Percentiles rank a stretch among this genome's conserved stretches.
phyloP scores from a whole-genome alignment of 2,797 vertebrate species.

The Alectoris magna region DNA sequence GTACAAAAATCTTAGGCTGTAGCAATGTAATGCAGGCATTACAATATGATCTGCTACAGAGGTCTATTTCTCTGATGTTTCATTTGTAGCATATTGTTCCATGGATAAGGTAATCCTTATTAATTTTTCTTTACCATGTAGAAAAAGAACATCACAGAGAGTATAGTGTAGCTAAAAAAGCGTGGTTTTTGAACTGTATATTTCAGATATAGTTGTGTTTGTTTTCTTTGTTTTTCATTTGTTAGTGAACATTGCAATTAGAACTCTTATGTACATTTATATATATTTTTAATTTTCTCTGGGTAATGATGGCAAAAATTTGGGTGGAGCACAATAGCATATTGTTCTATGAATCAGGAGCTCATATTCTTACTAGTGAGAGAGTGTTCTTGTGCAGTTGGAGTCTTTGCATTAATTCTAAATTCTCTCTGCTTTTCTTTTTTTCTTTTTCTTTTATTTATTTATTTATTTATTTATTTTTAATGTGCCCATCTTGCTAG shows the following conservation, averaged over 20 bases:
- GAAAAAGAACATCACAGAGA: not conserved
- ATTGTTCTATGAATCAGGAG: not conserved
- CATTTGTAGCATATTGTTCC: slow-evolving; percentile 51
- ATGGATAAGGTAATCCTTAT: slow-evolving; percentile 20
- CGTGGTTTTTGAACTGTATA: not conserved
- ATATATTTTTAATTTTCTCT: not conserved
- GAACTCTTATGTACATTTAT: not conserved
- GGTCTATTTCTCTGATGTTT: slow-evolving; percentile 31
- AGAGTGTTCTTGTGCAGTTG: not conserved
- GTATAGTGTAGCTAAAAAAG: not conserved
- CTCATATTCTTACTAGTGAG: not conserved
- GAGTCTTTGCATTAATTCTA: not conserved
- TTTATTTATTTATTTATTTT: too few species aligned
- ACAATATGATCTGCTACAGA: slow-evolving; percentile 50
- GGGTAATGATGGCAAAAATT: not conserved
- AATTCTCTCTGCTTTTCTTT: not conserved
- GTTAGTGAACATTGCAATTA: not conserved
- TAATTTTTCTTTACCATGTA: slow-evolving; percentile 16
- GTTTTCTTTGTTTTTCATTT: not conserved
- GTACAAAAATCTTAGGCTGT: slow-evolving; percentile 23
- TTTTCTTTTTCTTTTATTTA: too few species aligned
- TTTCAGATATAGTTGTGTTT: not conserved
- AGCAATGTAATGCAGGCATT: slow-evolving; percentile 39
- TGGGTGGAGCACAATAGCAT: not conserved
- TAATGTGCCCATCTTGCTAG: not conserved